Evolutionary conservation across 2,113 vertebrate genomes (phyloP).

Genomic region (Pelecanus crispus): DNA sequence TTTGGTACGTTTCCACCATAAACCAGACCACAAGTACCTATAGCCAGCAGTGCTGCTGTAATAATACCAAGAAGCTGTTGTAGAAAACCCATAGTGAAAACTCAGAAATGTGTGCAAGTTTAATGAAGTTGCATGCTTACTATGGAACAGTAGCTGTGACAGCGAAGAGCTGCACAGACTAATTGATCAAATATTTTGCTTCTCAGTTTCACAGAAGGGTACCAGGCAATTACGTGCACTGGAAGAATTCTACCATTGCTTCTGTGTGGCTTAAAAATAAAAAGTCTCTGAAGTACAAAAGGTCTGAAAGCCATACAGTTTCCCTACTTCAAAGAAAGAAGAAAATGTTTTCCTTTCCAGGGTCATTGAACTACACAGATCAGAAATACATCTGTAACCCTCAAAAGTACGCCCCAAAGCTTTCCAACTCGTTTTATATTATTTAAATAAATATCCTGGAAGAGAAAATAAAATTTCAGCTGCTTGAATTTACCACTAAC

Average conservation of each 20-base stretch:
- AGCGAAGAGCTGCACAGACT: not conserved
- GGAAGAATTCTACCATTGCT: not conserved
- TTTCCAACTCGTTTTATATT: not conserved
- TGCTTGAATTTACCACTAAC: slow-evolving; percentile 74
- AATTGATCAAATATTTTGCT: not conserved
- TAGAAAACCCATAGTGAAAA: not conserved
- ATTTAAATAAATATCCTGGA: not conserved
- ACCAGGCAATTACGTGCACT: not conserved
- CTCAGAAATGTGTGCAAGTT: not conserved
- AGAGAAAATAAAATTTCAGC: slow-evolving; percentile 7
- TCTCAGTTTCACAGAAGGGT: not conserved
- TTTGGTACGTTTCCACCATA: not conserved
- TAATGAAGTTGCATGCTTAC: not conserved
- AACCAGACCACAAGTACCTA: not conserved
- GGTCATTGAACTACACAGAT: not conserved
- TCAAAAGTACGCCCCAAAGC: not conserved
- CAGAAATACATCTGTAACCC: not conserved
- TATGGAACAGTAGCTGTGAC: not conserved
- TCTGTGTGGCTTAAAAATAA: not conserved
- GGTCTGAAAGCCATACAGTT: not conserved
- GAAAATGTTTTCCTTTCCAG: not conserved
- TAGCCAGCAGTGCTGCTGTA: not conserved
- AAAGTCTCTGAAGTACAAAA: not conserved
- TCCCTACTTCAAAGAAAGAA: not conserved
- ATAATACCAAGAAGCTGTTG: not conserved